Evolutionary conservation across 2,888 invertebrate species (phyloP).

Genomic region (Cyclophora punctaria): DNA sequence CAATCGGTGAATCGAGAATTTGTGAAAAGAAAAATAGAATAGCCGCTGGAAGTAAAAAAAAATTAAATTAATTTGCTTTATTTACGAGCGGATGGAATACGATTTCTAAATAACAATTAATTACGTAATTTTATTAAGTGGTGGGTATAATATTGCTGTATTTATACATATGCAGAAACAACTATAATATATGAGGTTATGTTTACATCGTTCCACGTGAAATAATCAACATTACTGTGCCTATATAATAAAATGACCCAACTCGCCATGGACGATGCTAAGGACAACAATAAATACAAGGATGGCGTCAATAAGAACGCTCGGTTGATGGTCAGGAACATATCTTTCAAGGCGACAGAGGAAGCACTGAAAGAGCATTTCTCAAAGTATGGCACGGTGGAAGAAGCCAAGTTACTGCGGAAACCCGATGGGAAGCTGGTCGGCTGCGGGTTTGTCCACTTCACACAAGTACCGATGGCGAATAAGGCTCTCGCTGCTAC

Average conservation of each 20-base stretch:
- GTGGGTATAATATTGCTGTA: not conserved
- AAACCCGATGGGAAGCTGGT: constrained; percentile 83
- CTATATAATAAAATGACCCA: constrained; percentile 26
- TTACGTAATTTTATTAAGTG: too few species aligned
- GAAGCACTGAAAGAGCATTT: constrained; percentile 82
- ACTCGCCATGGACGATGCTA: constrained; percentile 27
- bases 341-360: constrained; percentile 82
- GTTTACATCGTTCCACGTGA: constrained; percentile 25
- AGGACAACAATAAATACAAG: constrained; percentile 37
- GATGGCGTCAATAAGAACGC: constrained; percentile 63
- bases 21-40: not conserved
- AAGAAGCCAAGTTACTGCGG: constrained; percentile 83
- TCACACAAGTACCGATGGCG: constrained; percentile 82
- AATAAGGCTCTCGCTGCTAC: constrained; percentile 83
- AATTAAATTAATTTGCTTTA: not conserved
- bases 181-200: not conserved
- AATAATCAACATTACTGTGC: constrained; percentile 4
- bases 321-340: constrained; percentile 79
- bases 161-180: not conserved
- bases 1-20: too few species aligned
- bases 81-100: not conserved
- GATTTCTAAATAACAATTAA: not conserved
- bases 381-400: constrained; percentile 82
- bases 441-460: constrained; percentile 94
- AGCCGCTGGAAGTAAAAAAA: not conserved